Base-by-base conservation (phyloP, 2,113 vertebrate genomes). In the Electrona antarctica region DNA sequence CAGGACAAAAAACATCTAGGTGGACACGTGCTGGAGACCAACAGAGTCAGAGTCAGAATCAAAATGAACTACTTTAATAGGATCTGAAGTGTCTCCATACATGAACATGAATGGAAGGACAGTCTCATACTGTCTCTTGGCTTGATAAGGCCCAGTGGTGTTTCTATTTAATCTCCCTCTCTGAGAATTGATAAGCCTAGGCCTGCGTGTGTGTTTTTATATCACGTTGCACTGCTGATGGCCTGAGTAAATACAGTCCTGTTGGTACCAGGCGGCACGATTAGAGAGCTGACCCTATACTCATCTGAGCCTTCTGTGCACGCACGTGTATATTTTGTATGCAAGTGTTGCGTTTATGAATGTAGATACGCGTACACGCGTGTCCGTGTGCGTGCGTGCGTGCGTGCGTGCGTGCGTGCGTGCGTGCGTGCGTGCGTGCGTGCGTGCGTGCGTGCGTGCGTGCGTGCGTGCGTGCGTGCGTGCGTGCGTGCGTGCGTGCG, bases 231-330 rank as follows among this genome's bases (percentile, higher is more conserved):
- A 87, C 66, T 71, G 71, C 69, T 81, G 80, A 84, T 56, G 64
- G 46, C 63, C 78, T 60, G 72, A 88, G 79, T 88, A 90, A 91
- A 90, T 84, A 91, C 82, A 88, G 89, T 70, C 89, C 90, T 78
- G 78, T 71, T 85, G 79, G 91, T 92, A 92, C 91, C 92, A 93
- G 88, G 87, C 87, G 78, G 59, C 76, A 58, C 83, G 89, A 91
- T 92, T 80, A 88, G 84, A 79, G 64, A 64, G 76, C 78, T 64
- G 64, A 77, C 60, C 76, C 71, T 21, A 67, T 21, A 21, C 82
- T 78, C 73, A 49, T 73, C 82, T 87, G 87, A 92, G 85, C 52
- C 76, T 85, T 88, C 78, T 71, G 52, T 78, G 68, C 74, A 68
- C 74, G n/a, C 47, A 33, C 15, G 13, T 49, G 60, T n/a, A 10